Evolutionary conservation across 2,888 invertebrate species (phyloP).

Genomic region (Clusia tigrina): DNA sequence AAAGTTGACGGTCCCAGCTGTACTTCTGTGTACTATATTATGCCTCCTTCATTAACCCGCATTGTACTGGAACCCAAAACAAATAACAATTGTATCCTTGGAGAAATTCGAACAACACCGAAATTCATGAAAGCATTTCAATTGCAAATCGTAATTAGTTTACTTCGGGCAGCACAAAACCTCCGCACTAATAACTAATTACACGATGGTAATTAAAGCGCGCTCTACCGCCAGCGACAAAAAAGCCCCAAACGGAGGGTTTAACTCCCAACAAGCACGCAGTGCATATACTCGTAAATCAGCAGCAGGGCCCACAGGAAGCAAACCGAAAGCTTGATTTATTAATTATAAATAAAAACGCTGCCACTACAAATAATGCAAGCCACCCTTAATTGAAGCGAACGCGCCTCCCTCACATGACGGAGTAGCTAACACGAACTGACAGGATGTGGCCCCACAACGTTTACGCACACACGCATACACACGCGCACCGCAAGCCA

Average conservation of each 20-base stretch:
- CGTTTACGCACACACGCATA: background rate
- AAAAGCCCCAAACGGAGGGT: background rate
- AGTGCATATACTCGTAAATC: background rate
- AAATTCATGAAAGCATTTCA: too few relatives aligned
- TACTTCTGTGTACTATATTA: too few relatives aligned
- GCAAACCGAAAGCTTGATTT: background rate
- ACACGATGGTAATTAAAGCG: too few relatives aligned
- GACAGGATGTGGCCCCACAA: background rate
- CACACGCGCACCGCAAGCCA: background rate
- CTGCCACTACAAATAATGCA: background rate
- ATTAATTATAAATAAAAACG: slow-evolving; percentile 4
- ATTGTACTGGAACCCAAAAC: too few relatives aligned
- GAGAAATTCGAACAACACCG: too few relatives aligned
- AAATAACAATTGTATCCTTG: too few relatives aligned
- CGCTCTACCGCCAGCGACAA: background rate
- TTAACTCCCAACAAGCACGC: background rate
- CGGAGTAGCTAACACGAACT: background rate
- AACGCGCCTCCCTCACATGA: background rate
- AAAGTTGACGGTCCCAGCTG: too few relatives aligned
- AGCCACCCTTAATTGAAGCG: background rate
- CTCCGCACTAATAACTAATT: too few relatives aligned
- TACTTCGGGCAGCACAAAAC: too few relatives aligned
- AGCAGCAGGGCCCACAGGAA: background rate
- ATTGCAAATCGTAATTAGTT: too few relatives aligned
- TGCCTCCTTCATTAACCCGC: too few relatives aligned